Evolutionary conservation across 2,888 invertebrate species (phyloP), one percentile per base, ranked within the genome.

Genomic region (Brachyopa scutellaris): DNA sequence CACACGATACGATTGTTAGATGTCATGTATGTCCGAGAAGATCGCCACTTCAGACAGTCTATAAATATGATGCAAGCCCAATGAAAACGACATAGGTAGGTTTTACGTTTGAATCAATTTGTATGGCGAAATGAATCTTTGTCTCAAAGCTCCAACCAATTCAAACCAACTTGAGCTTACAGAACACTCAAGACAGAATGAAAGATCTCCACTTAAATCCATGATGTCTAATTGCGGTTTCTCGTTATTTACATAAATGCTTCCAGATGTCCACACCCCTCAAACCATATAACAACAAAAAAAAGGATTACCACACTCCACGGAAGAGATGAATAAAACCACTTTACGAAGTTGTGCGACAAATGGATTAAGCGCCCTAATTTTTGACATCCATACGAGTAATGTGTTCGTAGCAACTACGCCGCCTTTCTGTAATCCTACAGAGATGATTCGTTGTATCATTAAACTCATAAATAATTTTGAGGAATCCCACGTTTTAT

Each of bases 391-490:
- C 1, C 19, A 33, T 33, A 33, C n/a, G n/a, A n/a, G n/a, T 11
- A 33, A n/a, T 21, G 8, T 42, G 13, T 13, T 7, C 33, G 13
- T 19, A 23, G n/a, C n/a, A n/a, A n/a, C n/a, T n/a, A 7, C 11
- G 9, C 8, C n/a, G 21, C 21, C 31, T 8, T 29, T 13, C n/a
- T 1, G 29, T 31, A 21, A 47, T 61, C 33, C n/a, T 9, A 13
- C 8, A 1, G 19, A 62, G 17, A 21, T 33, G 5, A 17, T 8
- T 47, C 62, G n/a, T 15, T n/a, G 9, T 15, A 21, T 62, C 62
- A 62, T 26, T 49, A 49, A 49, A 62, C 21, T 62, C 36, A 36
- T 36, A 62, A 62, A 62, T 62, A 62, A 62, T 19, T 47, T 33
- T 13, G 15, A 31, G 19, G 47, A 47, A 36, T 62, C 23, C 23